Evolutionary conservation across 2,888 invertebrate genomes (phyloP).

Genomic region (Beris chalybata): DNA sequence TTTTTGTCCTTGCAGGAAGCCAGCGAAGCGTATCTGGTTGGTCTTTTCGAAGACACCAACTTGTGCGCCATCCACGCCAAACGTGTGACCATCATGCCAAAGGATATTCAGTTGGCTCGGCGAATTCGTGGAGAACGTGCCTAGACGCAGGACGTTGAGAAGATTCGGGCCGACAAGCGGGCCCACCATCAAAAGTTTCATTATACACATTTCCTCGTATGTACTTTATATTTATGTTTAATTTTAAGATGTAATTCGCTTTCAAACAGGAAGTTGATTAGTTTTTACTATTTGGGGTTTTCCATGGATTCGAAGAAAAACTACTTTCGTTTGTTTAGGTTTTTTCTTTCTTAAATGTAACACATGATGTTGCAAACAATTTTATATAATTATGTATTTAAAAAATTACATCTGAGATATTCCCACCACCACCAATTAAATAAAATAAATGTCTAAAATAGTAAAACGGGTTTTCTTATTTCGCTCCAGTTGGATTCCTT

Average conservation of each 20-base stretch:
- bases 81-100: constrained; percentile 97
- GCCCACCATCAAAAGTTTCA: constrained; percentile 12
- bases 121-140: constrained; percentile 96
- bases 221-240: constrained; percentile 28
- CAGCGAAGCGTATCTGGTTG: constrained; percentile 88
- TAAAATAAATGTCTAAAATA: constrained; percentile 12
- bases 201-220: constrained; percentile 26
- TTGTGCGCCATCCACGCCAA: constrained; percentile 97
- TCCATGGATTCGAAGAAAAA: background rate
- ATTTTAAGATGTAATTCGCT: constrained; percentile 15
- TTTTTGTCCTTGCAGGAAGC: constrained; percentile 70
- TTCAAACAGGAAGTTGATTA: constrained; percentile 8
- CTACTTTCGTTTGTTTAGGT: constrained; percentile 4
- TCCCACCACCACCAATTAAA: constrained; percentile 28
- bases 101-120: constrained; percentile 94
- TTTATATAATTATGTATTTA: background rate
- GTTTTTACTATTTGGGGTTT: constrained; percentile 4
- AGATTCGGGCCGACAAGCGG: background rate
- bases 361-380: background rate
- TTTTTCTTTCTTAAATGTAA: constrained; percentile 11
- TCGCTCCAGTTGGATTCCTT: no score
- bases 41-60: constrained; percentile 96
- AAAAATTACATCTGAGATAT: constrained; percentile 21
- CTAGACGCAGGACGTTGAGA: constrained; percentile 60
- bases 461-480: background rate